These are phyloP conservation scores for Equus quagga DNA, from an alignment of 2,113 vertebrate species.

Conservation along the genomic window DNA sequence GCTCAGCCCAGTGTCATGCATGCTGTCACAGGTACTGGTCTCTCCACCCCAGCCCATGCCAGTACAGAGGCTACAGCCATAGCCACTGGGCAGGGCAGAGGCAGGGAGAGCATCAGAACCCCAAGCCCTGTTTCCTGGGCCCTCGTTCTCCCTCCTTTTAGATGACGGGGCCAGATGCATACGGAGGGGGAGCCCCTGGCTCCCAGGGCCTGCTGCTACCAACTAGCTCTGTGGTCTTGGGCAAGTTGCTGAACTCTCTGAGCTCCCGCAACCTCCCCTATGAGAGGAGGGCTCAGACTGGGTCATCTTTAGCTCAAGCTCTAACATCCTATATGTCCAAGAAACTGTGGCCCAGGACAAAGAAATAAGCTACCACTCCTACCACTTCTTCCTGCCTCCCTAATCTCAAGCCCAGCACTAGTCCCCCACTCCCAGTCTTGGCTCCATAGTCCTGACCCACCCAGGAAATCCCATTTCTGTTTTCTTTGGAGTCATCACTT, in stretches of 20 bases:
- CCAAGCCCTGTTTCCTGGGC: neutral
- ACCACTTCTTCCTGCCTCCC: neutral
- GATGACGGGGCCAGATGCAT: accelerated
- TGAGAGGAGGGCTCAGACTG: neutral
- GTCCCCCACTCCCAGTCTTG: neutral
- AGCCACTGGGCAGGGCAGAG: neutral
- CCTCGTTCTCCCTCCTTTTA: neutral
- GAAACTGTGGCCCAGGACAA: neutral
- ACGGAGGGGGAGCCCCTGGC: accelerated
- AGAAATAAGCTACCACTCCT: neutral
- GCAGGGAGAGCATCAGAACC: no score
- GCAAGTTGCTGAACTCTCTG: no score
- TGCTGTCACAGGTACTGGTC: neutral
- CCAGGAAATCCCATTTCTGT: neutral
- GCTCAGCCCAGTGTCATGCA: neutral
- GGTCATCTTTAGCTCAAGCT: neutral
- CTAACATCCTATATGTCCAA: neutral
- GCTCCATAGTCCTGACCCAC: neutral
- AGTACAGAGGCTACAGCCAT: neutral
- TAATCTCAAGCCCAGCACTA: neutral
- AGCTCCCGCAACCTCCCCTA: neutral
- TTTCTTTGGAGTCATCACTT: neutral
- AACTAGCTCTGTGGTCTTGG: neutral
- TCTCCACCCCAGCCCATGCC: accelerated
- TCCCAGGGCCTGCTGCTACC: neutral